Evolutionary conservation across 1,140 invertebrate genomes (phyloP), one percentile per base, ranked within the genome.

Genomic region (Anagrus nilaparvatae): DNA sequence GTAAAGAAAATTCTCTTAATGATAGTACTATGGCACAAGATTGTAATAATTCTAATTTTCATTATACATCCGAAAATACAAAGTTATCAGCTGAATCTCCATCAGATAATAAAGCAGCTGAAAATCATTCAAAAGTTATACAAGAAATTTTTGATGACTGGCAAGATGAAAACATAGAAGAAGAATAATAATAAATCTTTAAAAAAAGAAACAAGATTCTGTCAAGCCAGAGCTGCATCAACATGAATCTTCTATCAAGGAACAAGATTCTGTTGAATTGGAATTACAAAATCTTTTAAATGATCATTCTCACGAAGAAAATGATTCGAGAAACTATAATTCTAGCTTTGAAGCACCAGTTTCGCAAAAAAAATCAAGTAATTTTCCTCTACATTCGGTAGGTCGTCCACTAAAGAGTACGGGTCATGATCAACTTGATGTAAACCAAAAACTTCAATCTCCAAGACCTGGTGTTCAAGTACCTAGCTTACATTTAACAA

Each of bases 141-240:
- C 60, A 69, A 38, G 61, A 63, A 36, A 69, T 69, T 10, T 65
- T 65, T 39, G 62, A 67, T 32, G 66, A 69, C 36, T 69, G 66
- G 66, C 55, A 53, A 2, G 66, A 64, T 23, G 65, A 67, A 29
- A 60, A 60, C 40, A 19, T 27, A 5, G 62, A 66, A 5, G 61
- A 63, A n/a, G 61, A 66, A 23, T n/a, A 48, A 44, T 29, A 18
- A 45, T 30, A 14, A 50, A 45, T 25, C 28, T 19, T 41, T 52
- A 17, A 30, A n/a, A n/a, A n/a, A n/a, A n/a, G n/a, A n/a, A n/a
- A n/a, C n/a, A n/a, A n/a, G n/a, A n/a, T n/a, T n/a, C n/a, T n/a
- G n/a, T n/a, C n/a, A n/a, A n/a, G n/a, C n/a, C n/a, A n/a, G n/a
- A n/a, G n/a, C n/a, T n/a, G n/a, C n/a, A n/a, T n/a, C n/a, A n/a